These are phyloP conservation scores for Sarcophaga variegata DNA, from an alignment of 2,888 invertebrate species.

Conservation along the genomic window DNA sequence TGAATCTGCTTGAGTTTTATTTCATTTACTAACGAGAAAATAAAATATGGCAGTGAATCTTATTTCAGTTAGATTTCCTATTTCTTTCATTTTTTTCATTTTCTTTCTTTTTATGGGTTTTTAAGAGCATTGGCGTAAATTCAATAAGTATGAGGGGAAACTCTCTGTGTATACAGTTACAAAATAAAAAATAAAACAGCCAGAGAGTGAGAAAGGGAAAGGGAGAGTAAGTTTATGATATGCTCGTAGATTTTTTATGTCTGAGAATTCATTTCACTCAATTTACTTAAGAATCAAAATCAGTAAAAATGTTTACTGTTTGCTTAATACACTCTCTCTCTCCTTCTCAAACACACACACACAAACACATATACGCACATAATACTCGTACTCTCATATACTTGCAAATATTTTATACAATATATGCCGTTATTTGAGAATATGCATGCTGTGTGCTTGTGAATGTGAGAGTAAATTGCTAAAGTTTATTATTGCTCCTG, in stretches of 20 bases:
- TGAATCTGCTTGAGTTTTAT: not conserved
- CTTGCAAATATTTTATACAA: not conserved
- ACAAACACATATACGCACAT: not conserved
- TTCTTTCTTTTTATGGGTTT: slow-evolving; percentile 9
- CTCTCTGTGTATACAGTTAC: not conserved
- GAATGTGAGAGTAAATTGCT: slow-evolving; percentile 17
- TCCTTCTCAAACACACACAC: not conserved
- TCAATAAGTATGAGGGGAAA: slow-evolving; percentile 31
- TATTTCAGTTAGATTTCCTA: slow-evolving; percentile 53
- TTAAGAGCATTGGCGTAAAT: slow-evolving; percentile 37
- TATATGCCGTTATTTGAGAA: not conserved
- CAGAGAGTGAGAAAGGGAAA: not conserved
- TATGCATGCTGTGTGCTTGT: not conserved
- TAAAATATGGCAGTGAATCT: slow-evolving; percentile 44
- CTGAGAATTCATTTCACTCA: slow-evolving; percentile 66
- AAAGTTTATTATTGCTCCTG: slow-evolving; percentile 38
- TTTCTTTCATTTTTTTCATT: slow-evolving; percentile 23
- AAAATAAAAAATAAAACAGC: too few species aligned
- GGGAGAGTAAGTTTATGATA: slow-evolving; percentile 2
- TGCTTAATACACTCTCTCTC: not conserved
- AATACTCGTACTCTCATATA: not conserved
- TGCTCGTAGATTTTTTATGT: slow-evolving; percentile 44
- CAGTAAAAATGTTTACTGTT: slow-evolving; percentile 57
- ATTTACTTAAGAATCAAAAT: slow-evolving; percentile 66
- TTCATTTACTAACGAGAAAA: slow-evolving; percentile 29